Conservation (phyloP, 2,113 vertebrate species). For the Mugil cephalus region DNA sequence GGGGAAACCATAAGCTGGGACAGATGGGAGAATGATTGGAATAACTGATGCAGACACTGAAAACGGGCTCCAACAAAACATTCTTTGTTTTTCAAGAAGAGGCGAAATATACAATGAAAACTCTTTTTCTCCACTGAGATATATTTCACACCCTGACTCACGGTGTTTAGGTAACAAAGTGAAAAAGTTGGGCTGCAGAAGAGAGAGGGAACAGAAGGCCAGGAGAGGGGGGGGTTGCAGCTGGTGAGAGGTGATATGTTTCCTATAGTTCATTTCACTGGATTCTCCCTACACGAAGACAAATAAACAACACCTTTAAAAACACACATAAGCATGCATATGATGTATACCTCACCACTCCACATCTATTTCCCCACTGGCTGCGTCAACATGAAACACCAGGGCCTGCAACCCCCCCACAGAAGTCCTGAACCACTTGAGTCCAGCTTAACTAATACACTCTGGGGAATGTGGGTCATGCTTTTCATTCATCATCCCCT, state of each 20-base stretch:
- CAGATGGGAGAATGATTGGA: conserved; percentile 83
- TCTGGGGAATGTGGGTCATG: conserved; percentile 58
- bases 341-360: conserved; percentile 11
- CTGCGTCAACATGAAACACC: conserved; percentile 21
- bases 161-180: conserved; percentile 31
- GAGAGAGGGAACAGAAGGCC: background rate
- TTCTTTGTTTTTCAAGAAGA: conserved; percentile 77
- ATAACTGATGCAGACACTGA: conserved; percentile 78
- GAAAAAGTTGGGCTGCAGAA: conserved; percentile 9
- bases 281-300: conserved; percentile 37
- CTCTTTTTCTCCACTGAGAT: conserved; percentile 34
- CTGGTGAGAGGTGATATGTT: conserved; percentile 58
- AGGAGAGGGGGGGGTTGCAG: conserved; percentile 6
- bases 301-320: conserved; percentile 61
- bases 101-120: conserved; percentile 65
- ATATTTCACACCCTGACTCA: conserved; percentile 32
- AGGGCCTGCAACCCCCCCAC: conserved; percentile 13
- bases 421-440: conserved; percentile 45
- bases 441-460: conserved; percentile 45
- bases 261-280: conserved; percentile 39
- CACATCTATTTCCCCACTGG: background rate
- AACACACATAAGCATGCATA: conserved; percentile 33
- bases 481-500: conserved; percentile 54
- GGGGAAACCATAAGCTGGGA: conserved; percentile 73
- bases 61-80: conserved; percentile 76